Evolutionary conservation across 1,140 invertebrate genomes (phyloP).

Genomic region (Spodoptera litura): DNA sequence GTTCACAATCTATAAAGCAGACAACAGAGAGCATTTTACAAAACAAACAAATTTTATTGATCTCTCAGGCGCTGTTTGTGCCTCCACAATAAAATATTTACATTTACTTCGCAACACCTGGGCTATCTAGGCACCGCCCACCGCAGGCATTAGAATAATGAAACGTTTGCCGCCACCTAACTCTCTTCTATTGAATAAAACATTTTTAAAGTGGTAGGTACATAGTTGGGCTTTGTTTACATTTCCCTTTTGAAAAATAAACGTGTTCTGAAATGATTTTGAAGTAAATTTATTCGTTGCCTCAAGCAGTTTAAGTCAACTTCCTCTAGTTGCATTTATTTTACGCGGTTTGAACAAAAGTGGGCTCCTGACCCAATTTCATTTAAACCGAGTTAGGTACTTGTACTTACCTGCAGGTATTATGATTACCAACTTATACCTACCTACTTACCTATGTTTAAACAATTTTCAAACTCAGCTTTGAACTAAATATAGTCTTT

Average conservation of each 20-base stretch:
- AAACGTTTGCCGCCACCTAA: conserved; percentile 67
- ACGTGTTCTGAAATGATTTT: conserved; percentile 42
- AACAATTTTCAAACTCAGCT: too few species aligned
- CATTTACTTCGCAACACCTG: conserved; percentile 82
- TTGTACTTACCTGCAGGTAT: conserved; percentile 2
- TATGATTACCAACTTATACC: too few species aligned
- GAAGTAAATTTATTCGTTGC: conserved; percentile 39
- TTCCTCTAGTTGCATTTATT: conserved; percentile 41
- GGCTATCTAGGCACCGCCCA: conserved; percentile 67
- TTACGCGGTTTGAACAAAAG: conserved; percentile 26
- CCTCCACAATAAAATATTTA: conserved; percentile 84
- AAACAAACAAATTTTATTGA: conserved; percentile 86
- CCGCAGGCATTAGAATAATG: conserved; percentile 79
- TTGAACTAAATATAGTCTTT: too few species aligned
- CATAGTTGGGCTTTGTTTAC: conserved; percentile 37
- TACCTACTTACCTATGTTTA: not conserved
- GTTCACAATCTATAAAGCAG: conserved; percentile 83
- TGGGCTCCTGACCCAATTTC: conserved; percentile 31
- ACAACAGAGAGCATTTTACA: conserved; percentile 82
- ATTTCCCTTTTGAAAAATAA: conserved; percentile 34
- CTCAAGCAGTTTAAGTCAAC: conserved; percentile 31
- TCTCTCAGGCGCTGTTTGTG: conserved; percentile 83
- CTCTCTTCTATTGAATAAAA: conserved; percentile 69
- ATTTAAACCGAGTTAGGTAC: not conserved
- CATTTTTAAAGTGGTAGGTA: conserved; percentile 53